Percentiles rank a stretch among this genome's conserved stretches.
phyloP scores from a whole-genome alignment of 1,140 invertebrate genomes.

The Heliothis virescens region DNA sequence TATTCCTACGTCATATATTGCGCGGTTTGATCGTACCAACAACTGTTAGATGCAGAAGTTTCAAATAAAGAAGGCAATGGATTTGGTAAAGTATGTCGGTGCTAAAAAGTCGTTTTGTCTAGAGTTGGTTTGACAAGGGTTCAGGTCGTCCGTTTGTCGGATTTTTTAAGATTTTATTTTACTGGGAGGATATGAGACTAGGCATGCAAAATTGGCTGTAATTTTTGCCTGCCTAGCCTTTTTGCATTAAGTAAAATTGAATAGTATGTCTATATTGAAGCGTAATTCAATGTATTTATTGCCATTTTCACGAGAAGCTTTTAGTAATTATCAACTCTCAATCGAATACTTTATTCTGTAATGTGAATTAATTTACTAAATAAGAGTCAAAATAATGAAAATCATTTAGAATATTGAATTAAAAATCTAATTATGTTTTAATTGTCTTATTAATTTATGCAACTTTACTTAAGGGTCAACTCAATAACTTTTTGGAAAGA shows the following conservation, averaged over 20 bases:
- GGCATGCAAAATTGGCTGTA: neutral
- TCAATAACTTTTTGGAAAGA: too few relatives aligned
- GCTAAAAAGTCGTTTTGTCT: neutral
- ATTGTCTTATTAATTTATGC: too few relatives aligned
- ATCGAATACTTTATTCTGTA: too few relatives aligned
- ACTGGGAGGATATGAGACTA: neutral
- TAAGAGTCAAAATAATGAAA: too few relatives aligned
- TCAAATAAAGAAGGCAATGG: neutral
- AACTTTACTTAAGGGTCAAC: too few relatives aligned
- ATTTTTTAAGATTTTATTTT: constrained; percentile 33
- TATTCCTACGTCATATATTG: neutral
- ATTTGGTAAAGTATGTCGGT: neutral
- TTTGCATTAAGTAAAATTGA: constrained; percentile 1
- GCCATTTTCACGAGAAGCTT: too few relatives aligned
- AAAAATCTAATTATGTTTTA: too few relatives aligned
- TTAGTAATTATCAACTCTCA: too few relatives aligned
- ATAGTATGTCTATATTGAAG: neutral
- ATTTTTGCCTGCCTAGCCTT: neutral
- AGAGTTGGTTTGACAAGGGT: neutral
- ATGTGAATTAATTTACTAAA: too few relatives aligned
- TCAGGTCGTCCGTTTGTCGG: neutral
- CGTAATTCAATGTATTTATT: neutral
- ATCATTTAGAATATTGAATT: too few relatives aligned
- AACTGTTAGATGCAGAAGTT: neutral
- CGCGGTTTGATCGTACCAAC: neutral